Base-by-base conservation (phyloP, 2,888 invertebrate genomes). In the Beris chalybata region DNA sequence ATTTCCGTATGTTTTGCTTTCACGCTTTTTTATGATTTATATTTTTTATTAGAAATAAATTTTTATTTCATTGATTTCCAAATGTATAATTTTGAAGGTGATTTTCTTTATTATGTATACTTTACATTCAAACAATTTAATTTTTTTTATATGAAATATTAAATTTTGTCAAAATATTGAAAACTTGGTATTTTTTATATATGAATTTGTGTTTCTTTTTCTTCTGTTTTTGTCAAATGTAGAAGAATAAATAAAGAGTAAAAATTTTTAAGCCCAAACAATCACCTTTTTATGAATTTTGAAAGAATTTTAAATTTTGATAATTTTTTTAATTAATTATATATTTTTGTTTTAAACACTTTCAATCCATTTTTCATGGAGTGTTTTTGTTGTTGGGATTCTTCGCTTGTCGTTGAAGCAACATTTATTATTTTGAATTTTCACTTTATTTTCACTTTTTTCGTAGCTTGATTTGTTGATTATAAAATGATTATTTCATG, bases 361-460 rank as follows among this genome's bases (percentile, higher is more conserved):
- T 59, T 65, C 65, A 68, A 68, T 56, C 63, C 65, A 65, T 68
- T 61, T 68, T 22, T 68, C 47, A 32, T 65, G 31, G 31, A 56
- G 54, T 56, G 61, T 63, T 56, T 50, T 47, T 22, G 54, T 53
- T 13, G 38, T 22, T 13, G 38, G 11, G 6, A 30, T 54, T 54
- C 30, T 54, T 38, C 5, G 7, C 6, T 15, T 64, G 30, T 64
- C 53, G 52, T 58, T 67, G 3, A 50, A 38, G 38, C 38, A 38
- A 38, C 38, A 38, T 38, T 38, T 5, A 38, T 38, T 38, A 5
- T 3, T 9, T 15, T 48, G 5, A 13, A 11, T 48, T 13, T n/a
- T 38, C 38, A 38, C 38, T 15, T 48, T 3, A 13, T 48, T 48
- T 13, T n/a, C 6, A 48, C 48, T 48, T 48, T 48, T 44, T 48